Base-by-base conservation (phyloP, 1,140 invertebrate genomes). In the Andrena cerasifolii region DNA sequence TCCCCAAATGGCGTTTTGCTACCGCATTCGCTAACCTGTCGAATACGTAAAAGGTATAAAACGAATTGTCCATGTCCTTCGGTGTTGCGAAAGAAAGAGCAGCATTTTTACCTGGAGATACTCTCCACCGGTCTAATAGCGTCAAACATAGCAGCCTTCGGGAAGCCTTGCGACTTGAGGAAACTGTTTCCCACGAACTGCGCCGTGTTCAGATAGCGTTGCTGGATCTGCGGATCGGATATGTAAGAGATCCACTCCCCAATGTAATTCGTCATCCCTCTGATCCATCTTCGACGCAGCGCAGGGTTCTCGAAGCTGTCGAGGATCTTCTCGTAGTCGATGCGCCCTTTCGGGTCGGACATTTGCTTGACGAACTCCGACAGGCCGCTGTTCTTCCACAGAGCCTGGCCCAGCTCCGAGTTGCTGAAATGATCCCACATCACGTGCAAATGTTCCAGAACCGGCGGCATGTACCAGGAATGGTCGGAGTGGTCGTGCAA, bases 391-490 rank as follows among this genome's bases (percentile, higher is more conserved):
- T 95, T 96, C 71, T 95, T 94, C 94, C 96, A 96, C 2, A 97
- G 85, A 0, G 95, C 94, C 82, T 94, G 95, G 0, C 96, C 96
- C 0, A 97, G 90, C 80, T 97, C 96, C 0, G 96, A 97, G 87
- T 95, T 95, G 6, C 95, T 92, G 86, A 97, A 97, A 56, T 96
- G 94, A 77, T 97, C 96, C 94, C 96, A 96, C 84, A 96, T 94
- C 0, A 96, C 89, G 85, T 96, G 96, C 1, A 95, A 81, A 67
- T 95, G 95, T 84, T 96, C 96, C 47, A 97, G 83, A 83, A 96
- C 93, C 0, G 96, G 96, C 0, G 96, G 96, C 75, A 97, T 89
- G 78, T 95, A 95, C 90, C 94, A 94, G 0, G 95, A 94, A 71
- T 96, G 96, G n/a, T 94, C 95, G n/a, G 94, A 94, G 79, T 96